These are phyloP conservation scores for Brachionus plicatilis DNA, from an alignment of 1,140 invertebrate species.

Conservation along the genomic window DNA sequence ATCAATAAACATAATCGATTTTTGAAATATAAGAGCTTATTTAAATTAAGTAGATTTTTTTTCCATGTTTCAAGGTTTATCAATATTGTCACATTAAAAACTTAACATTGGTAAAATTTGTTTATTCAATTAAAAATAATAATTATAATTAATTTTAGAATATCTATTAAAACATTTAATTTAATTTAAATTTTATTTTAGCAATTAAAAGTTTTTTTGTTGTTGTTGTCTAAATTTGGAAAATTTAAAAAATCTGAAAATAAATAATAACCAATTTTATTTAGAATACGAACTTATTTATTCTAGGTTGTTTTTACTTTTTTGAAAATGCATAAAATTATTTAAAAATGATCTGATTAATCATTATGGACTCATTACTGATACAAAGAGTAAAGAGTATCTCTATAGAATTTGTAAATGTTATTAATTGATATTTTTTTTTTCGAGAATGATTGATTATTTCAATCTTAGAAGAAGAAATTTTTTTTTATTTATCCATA, in stretches of 20 bases:
- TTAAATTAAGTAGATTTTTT: too few species aligned
- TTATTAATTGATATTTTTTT: neutral
- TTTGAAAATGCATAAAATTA: neutral
- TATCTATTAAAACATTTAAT: too few species aligned
- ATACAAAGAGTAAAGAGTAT: neutral
- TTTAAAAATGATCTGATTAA: neutral
- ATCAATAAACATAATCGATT: neutral
- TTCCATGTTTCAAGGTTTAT: too few species aligned
- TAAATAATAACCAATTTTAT: too few species aligned
- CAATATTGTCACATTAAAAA: too few species aligned
- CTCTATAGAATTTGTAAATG: neutral
- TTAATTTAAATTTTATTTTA: too few species aligned
- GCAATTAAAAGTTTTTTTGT: too few species aligned
- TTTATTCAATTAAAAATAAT: too few species aligned
- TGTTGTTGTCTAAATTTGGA: too few species aligned
- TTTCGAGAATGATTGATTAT: neutral
- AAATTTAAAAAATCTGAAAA: too few species aligned
- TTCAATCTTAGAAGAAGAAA: neutral
- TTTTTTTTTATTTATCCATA: neutral
- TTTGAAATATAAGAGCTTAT: neutral
- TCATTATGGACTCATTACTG: neutral
- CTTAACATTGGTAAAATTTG: too few species aligned
- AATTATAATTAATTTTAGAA: too few species aligned
- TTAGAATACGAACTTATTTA: neutral
- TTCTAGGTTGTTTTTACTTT: neutral